These are phyloP conservation scores for Gopherus evgoodei DNA, from an alignment of 2,113 vertebrate genomes.

Conservation along the genomic window DNA sequence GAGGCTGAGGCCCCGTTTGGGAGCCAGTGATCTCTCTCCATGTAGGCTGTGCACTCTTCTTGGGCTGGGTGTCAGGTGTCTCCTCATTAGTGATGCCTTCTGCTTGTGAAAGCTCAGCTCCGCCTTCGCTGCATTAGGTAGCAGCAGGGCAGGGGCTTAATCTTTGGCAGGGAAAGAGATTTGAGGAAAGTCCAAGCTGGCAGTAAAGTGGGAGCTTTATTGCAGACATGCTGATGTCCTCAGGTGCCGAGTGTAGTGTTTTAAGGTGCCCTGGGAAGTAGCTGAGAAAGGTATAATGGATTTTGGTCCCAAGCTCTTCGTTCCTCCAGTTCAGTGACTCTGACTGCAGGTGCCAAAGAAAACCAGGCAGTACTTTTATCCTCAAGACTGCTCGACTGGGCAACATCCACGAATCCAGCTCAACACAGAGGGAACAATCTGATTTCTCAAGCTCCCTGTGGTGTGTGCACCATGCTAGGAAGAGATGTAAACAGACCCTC, in stretches of 20 bases:
- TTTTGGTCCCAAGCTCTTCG: background rate
- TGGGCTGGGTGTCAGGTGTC: background rate
- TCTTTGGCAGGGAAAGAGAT: background rate
- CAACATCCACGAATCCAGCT: background rate
- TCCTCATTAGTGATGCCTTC: background rate
- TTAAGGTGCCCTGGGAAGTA: background rate
- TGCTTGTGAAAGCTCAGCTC: background rate
- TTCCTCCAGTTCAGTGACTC: background rate
- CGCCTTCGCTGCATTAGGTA: background rate
- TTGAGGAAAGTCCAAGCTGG: background rate
- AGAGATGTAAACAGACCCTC: background rate
- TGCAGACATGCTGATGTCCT: background rate
- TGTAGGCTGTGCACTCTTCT: background rate
- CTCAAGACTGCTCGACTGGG: background rate
- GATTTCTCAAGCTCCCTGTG: no score
- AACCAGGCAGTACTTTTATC: background rate
- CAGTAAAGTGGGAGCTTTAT: background rate
- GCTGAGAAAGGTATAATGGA: background rate
- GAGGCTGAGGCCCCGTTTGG: background rate
- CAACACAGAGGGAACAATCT: background rate
- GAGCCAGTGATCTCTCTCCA: background rate
- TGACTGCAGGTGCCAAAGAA: background rate
- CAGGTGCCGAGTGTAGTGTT: rapidly evolving
- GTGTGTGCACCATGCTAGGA: no score
- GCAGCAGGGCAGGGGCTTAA: background rate